Base-by-base conservation (phyloP, 2,888 invertebrate species). In the Thymelicus lineola region DNA sequence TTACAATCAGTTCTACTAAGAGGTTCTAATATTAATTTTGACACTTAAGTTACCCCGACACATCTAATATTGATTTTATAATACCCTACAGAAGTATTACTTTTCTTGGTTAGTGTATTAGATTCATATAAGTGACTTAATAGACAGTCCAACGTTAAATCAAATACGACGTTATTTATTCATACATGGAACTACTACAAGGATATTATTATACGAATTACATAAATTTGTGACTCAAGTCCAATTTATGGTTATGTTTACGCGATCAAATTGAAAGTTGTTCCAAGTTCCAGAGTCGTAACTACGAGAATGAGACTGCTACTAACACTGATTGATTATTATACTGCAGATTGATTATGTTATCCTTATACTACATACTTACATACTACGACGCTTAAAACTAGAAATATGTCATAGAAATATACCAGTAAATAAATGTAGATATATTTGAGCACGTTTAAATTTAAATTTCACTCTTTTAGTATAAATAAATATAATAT, bases 371-470 rank as follows among this genome's bases (percentile, higher is more conserved):
- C 66, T 66, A 66, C 66, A 42, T 14, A 74, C 80, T 82, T 81
- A 82, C 65, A 63, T 48, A 70, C 80, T 82, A 81, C 35, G 63
- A 72, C 45, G 68, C 68, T 74, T 77, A 75, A 20, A 70, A 60
- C 68, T 74, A 76, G 71, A 38, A 58, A 67, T 74, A 76, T 80
- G 83, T 82, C 80, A 81, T 80, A 81, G 78, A 78, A 77, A 76
- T 75, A 78, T 73, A 79, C 76, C 73, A 73, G 76, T 76, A 72
- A 70, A 77, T 73, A 75, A 75, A 80, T 74, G 75, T 73, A 76
- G 73, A 76, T 72, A 79, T 76, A 80, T 82, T 84, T 84, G 83
- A 84, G 83, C 83, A 81, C 77, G 76, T 71, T n/a, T n/a, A n/a
- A n/a, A 73, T 45, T 75, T 73, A 65, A 72, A 73, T 69, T 70